Conservation (phyloP, 2,888 invertebrate genomes). For the Orthonychiurus folsomi region DNA sequence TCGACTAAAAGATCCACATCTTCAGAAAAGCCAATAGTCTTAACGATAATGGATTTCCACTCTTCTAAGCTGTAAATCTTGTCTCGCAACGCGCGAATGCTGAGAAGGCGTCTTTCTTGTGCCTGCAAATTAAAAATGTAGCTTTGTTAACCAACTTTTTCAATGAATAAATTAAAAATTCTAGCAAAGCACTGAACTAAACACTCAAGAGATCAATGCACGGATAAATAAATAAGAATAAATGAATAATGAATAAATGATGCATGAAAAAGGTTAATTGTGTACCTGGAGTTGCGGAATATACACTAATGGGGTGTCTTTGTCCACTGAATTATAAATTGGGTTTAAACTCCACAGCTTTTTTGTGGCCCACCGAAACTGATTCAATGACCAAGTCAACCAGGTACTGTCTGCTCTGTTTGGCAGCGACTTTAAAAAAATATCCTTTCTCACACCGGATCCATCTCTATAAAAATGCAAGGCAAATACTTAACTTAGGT, state of each 20-base stretch:
- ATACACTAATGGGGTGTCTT: slow-evolving; percentile 18
- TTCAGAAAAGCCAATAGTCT: slow-evolving; percentile 14
- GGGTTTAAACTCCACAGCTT: slow-evolving; percentile 15
- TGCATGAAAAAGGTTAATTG: no score
- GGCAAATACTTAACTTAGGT: not conserved
- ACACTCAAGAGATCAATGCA: no score
- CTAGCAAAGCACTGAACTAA: no score
- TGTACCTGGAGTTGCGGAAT: slow-evolving; percentile 16
- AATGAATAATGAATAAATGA: no score
- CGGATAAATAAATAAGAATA: no score
- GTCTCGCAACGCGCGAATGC: slow-evolving; percentile 13
- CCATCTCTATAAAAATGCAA: slow-evolving; percentile 9
- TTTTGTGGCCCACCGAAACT: slow-evolving; percentile 13
- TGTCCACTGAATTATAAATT: slow-evolving; percentile 10
- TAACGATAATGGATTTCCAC: slow-evolving; percentile 20
- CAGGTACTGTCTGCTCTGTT: slow-evolving; percentile 11
- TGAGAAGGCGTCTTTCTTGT: not conserved
- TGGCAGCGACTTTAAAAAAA: slow-evolving; percentile 14
- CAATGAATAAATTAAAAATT: no score
- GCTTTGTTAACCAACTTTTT: no score
- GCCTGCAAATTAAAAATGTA: not conserved
- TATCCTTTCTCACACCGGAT: slow-evolving; percentile 8
- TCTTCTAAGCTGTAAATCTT: slow-evolving; percentile 21
- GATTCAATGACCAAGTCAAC: slow-evolving; percentile 19
- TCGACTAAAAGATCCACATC: slow-evolving; percentile 24